phyloP scores from a whole-genome alignment of 2,888 invertebrate genomes.

The Phrixothrix hirtus region DNA sequence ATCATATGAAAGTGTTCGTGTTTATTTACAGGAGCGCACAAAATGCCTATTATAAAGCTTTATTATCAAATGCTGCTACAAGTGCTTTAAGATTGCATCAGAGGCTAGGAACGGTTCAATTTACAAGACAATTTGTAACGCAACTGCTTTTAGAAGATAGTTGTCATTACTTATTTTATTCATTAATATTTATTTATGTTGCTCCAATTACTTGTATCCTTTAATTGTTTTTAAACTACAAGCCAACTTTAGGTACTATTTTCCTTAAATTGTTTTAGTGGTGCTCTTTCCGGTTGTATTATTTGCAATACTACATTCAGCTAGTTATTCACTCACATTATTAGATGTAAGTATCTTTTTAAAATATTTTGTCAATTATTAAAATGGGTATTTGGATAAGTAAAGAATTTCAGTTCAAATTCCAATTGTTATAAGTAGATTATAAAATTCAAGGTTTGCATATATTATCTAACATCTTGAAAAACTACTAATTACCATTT shows the following conservation, averaged over 20 bases:
- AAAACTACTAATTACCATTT: no score
- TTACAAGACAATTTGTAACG: slow-evolving; percentile 82
- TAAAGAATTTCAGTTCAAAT: no score
- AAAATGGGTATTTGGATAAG: no score
- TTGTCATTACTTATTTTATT: slow-evolving; percentile 95
- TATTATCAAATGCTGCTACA: slow-evolving; percentile 91
- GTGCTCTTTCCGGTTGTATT: slow-evolving; percentile 88
- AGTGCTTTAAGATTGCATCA: slow-evolving; percentile 95
- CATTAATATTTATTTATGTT: slow-evolving; percentile 90
- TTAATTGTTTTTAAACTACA: slow-evolving; percentile 44
- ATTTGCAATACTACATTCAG: slow-evolving; percentile 90
- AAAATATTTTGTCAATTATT: no score
- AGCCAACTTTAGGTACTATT: no score
- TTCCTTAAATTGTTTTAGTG: slow-evolving; percentile 64
- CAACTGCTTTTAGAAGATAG: slow-evolving; percentile 86
- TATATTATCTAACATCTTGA: no score
- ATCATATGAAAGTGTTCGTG: slow-evolving; percentile 11
- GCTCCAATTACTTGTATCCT: slow-evolving; percentile 88
- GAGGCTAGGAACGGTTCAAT: slow-evolving; percentile 80
- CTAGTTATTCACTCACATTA: slow-evolving; percentile 86
- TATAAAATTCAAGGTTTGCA: no score
- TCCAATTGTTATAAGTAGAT: no score
- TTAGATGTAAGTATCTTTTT: slow-evolving; percentile 89
- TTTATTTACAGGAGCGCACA: slow-evolving; percentile 66
- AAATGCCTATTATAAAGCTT: slow-evolving; percentile 87